Conservation (phyloP, 1,140 invertebrate species). For the Dendrolimus punctatus region DNA sequence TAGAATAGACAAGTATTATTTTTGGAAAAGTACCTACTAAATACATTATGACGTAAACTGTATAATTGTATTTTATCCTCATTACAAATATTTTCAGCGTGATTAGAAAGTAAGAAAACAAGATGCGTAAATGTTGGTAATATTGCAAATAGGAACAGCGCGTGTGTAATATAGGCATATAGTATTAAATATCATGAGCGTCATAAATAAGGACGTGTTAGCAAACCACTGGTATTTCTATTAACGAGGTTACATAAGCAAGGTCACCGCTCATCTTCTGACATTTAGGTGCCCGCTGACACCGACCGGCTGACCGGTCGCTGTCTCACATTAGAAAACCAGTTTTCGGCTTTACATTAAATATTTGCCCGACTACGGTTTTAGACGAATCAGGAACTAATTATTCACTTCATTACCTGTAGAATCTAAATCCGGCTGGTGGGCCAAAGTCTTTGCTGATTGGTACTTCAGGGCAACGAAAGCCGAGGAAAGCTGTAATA, state of each 20-base stretch:
- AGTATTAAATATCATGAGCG: slow-evolving; percentile 6
- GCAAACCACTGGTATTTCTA: slow-evolving; percentile 41
- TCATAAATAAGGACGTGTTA: slow-evolving; percentile 11
- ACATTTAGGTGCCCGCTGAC: slow-evolving; percentile 47
- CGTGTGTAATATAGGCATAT: slow-evolving; percentile 5
- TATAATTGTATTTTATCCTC: too few relatives aligned
- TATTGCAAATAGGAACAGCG: slow-evolving; percentile 3
- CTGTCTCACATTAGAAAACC: slow-evolving; percentile 33
- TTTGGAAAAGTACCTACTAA: too few relatives aligned
- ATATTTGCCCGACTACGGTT: background rate
- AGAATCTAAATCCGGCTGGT: slow-evolving; percentile 53
- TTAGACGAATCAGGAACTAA: background rate
- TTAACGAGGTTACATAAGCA: slow-evolving; percentile 50
- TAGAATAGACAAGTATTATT: too few relatives aligned
- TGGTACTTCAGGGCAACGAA: slow-evolving; percentile 53
- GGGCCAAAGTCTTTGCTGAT: slow-evolving; percentile 46
- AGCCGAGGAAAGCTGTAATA: slow-evolving; percentile 59
- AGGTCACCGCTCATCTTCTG: slow-evolving; percentile 51
- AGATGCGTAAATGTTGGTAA: too few relatives aligned
- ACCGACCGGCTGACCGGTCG: slow-evolving; percentile 40
- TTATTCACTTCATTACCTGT: slow-evolving; percentile 31
- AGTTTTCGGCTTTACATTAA: slow-evolving; percentile 33
- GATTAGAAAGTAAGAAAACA: too few relatives aligned
- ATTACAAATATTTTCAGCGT: too few relatives aligned
- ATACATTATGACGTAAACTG: too few relatives aligned